phyloP scores from a whole-genome alignment of 2,888 invertebrate species.

The Thalpophila matura region DNA sequence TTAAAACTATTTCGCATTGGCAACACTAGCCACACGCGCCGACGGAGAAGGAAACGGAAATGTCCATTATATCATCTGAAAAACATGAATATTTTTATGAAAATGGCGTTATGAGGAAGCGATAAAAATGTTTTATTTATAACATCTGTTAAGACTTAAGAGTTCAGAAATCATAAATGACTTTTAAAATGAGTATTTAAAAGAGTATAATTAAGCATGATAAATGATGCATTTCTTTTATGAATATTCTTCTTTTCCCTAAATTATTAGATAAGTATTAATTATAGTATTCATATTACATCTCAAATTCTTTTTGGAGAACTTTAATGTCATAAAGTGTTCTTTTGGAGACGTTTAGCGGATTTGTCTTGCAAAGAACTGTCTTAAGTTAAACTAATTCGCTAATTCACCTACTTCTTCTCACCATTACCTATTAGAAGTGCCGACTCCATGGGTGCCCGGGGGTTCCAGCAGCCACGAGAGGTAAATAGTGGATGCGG shows the following conservation, averaged over 20 bases:
- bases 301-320: too few relatives aligned
- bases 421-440: too few relatives aligned
- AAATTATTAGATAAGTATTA: too few relatives aligned
- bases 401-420: too few relatives aligned
- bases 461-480: too few relatives aligned
- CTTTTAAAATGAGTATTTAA: slow-evolving; percentile 47
- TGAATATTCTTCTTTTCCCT: slow-evolving; percentile 3
- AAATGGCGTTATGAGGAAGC: slow-evolving; percentile 82
- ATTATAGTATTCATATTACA: too few relatives aligned
- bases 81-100: slow-evolving; percentile 80
- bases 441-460: too few relatives aligned
- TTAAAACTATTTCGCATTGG: slow-evolving; percentile 89
- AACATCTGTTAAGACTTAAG: slow-evolving; percentile 52
- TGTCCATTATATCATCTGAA: slow-evolving; percentile 84
- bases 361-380: too few relatives aligned
- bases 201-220: slow-evolving; percentile 41
- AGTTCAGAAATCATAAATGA: slow-evolving; percentile 44
- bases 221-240: slow-evolving; percentile 26
- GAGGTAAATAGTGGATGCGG: too few relatives aligned
- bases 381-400: too few relatives aligned
- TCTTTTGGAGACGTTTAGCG: too few relatives aligned
- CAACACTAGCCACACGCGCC: slow-evolving; percentile 73
- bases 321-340: too few relatives aligned
- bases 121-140: slow-evolving; percentile 83
- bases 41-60: slow-evolving; percentile 85